phyloP scores from a whole-genome alignment of 2,113 vertebrate species.

The Passer montanus region DNA sequence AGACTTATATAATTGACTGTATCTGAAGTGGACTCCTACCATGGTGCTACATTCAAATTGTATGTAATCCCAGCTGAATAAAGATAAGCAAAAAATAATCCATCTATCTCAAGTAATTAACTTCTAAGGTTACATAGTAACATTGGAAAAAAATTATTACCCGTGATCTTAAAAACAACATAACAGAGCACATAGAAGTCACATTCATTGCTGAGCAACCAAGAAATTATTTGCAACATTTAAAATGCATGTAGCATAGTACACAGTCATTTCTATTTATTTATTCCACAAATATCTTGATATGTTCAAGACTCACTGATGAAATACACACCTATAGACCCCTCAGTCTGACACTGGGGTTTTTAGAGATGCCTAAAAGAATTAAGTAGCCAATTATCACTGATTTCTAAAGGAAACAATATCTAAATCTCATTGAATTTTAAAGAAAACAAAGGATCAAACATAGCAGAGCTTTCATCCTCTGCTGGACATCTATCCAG shows the following conservation, averaged over 20 bases:
- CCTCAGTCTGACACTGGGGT: neutral
- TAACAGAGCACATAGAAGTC: neutral
- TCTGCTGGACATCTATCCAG: neutral
- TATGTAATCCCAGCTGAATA: slow-evolving; percentile 63
- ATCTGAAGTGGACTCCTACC: slow-evolving; percentile 67
- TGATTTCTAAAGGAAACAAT: neutral
- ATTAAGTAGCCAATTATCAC: neutral
- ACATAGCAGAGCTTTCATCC: neutral
- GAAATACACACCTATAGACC: neutral
- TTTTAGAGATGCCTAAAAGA: neutral
- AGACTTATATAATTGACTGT: slow-evolving; percentile 76
- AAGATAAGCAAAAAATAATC: slow-evolving; percentile 76
- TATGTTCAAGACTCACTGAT: neutral
- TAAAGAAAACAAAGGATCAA: neutral
- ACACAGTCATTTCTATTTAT: neutral
- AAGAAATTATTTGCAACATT: neutral
- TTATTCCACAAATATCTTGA: neutral
- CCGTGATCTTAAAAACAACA: slow-evolving; percentile 26
- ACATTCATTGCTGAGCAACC: neutral
- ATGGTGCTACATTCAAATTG: slow-evolving; percentile 65
- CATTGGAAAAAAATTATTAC: slow-evolving; percentile 48
- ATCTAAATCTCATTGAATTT: neutral
- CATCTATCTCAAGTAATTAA: slow-evolving; percentile 76
- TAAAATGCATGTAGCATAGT: neutral
- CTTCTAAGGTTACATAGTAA: slow-evolving; percentile 61